Evolutionary conservation across 2,797 vertebrate species (phyloP).

Genomic region (Dicrostonyx torquatus): DNA sequence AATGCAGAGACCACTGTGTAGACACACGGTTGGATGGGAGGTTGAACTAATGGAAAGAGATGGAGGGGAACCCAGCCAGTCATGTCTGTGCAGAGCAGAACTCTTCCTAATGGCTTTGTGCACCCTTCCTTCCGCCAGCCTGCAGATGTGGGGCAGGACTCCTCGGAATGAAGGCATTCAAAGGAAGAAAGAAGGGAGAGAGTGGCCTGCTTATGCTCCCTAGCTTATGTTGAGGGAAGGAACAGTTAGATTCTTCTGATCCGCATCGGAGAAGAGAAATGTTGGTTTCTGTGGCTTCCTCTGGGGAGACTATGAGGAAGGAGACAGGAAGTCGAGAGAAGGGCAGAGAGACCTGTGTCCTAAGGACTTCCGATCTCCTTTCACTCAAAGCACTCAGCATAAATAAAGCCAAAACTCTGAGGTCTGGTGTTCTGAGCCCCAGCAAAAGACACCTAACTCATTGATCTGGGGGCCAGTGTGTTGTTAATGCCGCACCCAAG

Average conservation of each 20-base stretch:
- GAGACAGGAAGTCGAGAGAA: background rate
- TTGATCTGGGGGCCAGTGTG: too few species aligned
- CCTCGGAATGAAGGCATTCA: background rate
- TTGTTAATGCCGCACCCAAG: too few species aligned
- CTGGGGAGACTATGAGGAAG: background rate
- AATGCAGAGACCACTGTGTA: background rate
- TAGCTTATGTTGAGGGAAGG: background rate
- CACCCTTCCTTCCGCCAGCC: background rate
- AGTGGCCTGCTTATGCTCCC: background rate
- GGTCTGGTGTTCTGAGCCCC: background rate
- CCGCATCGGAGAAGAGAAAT: background rate
- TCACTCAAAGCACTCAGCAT: background rate
- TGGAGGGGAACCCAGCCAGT: background rate
- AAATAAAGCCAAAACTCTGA: background rate
- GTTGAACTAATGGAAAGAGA: background rate
- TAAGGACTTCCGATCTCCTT: background rate
- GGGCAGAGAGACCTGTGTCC: background rate
- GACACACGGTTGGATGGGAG: background rate
- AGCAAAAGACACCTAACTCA: background rate
- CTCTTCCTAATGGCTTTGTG: background rate
- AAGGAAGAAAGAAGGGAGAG: background rate
- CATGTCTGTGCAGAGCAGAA: background rate
- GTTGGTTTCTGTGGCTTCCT: background rate
- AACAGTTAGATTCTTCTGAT: background rate
- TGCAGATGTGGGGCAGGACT: background rate